Evolutionary conservation across 2,888 invertebrate genomes (phyloP), one percentile per base, ranked within the genome.

Genomic region (Molorchus minor): DNA sequence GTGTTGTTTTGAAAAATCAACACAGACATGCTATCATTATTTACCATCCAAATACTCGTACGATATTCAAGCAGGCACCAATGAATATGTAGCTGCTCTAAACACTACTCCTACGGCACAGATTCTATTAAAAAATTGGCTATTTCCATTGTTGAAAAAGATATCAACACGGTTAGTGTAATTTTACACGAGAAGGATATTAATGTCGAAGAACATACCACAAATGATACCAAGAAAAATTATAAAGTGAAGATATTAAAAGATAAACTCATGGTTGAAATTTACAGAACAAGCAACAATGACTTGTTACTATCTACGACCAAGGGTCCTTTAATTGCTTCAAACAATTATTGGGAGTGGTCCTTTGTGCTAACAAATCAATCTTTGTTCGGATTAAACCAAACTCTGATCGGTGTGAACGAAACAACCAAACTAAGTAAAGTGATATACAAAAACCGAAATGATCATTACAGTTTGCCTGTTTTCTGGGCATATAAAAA

Each of bases 341-440:
- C 87, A 0, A 77, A 84, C 16, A 79, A 83, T 38, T 87, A 86
- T 67, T 87, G 87, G 86, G 88, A 88, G 74, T 82, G 86, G 69
- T 80, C 84, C 0, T 80, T 88, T 13, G 82, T 81, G 62, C 67
- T 88, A 21, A 84, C 84, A 0, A 79, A 84, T 15, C 82, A 82
- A 53, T 75, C 80, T 0, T 79, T 87, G 70, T 87, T 83, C 60
- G 88, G 87, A 0, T 75, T 88, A 1, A 86, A 85, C 15, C 82
- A 84, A 68, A 78, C 85, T 53, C 43, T 70, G 2, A 73, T 76
- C 2, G 81, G 82, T 10, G 64, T 85, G 0, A 76, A 67, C 13
- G 66, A 67, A 64, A 76, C 75, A 53, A 65, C 70, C 19, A 78
- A 75, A 2, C 44, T 77, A 1, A 74, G 71, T 0, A 79, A 75